A percentile compares a stretch with the other conserved stretches of the same genome.
Conservation (phyloP, 1,140 invertebrate species). For the Zaprionus kolodkinae region DNA sequence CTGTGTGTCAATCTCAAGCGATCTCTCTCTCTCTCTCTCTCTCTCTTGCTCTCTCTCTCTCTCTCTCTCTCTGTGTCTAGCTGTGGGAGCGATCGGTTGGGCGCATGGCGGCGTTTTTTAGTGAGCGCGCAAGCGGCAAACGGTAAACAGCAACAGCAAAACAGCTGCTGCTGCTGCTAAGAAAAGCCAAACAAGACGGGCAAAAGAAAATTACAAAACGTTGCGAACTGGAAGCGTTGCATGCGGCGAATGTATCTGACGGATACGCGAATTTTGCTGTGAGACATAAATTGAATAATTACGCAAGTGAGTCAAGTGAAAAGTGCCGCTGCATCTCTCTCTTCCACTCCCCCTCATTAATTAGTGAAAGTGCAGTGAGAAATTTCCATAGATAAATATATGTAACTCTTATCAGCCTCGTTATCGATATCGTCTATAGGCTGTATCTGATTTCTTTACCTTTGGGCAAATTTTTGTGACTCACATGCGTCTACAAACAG, state of each 20-base stretch:
- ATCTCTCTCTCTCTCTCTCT: conserved; percentile 19
- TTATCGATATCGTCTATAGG: background rate
- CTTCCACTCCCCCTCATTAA: background rate
- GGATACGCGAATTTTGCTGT: conserved; percentile 38
- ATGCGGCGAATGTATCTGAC: conserved; percentile 21
- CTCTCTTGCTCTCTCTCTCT: too few species aligned
- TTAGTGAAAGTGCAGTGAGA: background rate
- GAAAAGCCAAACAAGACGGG: conserved; percentile 21
- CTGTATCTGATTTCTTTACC: conserved; percentile 3
- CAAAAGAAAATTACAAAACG: conserved; percentile 32
- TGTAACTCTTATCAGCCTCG: background rate
- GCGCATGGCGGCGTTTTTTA: conserved; percentile 57
- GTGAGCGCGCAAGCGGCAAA: conserved; percentile 75
- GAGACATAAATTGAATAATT: conserved; percentile 32
- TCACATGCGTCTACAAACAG: conserved; percentile 16
- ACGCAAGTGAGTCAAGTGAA: conserved; percentile 49
- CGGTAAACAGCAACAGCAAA: conserved; percentile 72
- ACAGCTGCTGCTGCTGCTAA: conserved; percentile 25
- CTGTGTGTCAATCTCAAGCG: conserved; percentile 1
- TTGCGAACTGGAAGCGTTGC: conserved; percentile 36
- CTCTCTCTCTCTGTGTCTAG: too few species aligned
- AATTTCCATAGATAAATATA: background rate
- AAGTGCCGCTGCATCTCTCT: conserved; percentile 1
- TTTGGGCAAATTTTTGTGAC: conserved; percentile 16
- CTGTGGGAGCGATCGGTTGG: conserved; percentile 44